These are phyloP conservation scores for Drosophila melanogaster DNA, from an alignment of 1,140 invertebrate genomes.

Conservation along the genomic window Release_6_plus_ISO1_MT NT_037436.4:20190001-20190500, in stretches of 20 bases:
- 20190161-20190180: not conserved
- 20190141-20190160: not conserved
- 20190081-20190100: too few relatives aligned
- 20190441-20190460: slow-evolving; percentile 9
- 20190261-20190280: not conserved
- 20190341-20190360: not conserved
- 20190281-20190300: not conserved
- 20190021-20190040: too few relatives aligned
- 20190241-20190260: not conserved
- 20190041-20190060: too few relatives aligned
- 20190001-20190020: too few relatives aligned
- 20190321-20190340: not conserved
- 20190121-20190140: too few relatives aligned
- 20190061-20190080: too few relatives aligned
- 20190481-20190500: not conserved
- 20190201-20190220: too few relatives aligned
- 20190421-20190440: slow-evolving; percentile 1
- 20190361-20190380: slow-evolving; percentile 1
- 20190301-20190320: not conserved
- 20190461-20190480: not conserved
- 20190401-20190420: slow-evolving; percentile 2
- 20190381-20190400: slow-evolving; percentile 16
- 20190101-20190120: too few relatives aligned
- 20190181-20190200: not conserved
- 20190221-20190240: not conserved